Conservation (phyloP, 2,113 vertebrate species). For the Zosterops borbonicus region DNA sequence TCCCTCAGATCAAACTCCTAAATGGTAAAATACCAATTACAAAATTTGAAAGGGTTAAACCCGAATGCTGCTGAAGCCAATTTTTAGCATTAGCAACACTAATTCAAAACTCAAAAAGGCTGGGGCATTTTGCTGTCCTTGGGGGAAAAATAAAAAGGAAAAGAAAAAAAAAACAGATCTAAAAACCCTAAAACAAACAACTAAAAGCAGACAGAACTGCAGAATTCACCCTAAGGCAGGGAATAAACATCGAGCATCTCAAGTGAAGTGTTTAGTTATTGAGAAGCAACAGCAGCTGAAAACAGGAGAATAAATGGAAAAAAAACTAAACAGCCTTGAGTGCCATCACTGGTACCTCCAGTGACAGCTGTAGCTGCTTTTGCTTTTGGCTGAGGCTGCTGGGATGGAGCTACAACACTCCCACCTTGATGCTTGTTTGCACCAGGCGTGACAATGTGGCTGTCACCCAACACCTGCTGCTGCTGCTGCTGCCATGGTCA, state of each 20-base stretch:
- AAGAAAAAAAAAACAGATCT: neutral
- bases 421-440: neutral
- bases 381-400: neutral
- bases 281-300: conserved; percentile 1
- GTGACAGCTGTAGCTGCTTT: neutral
- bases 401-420: neutral
- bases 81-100: conserved; percentile 25
- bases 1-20: neutral
- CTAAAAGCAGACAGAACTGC: neutral
- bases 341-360: neutral
- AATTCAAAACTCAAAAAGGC: conserved; percentile 7
- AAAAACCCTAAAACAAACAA: neutral
- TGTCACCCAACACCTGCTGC: neutral
- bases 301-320: conserved; percentile 1
- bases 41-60: conserved; percentile 1
- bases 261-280: conserved; percentile 13
- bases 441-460: neutral
- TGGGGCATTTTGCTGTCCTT: conserved; percentile 3
- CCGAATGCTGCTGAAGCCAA: neutral
- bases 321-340: neutral
- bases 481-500: neutral
- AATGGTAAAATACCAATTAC: neutral
- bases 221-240: conserved; percentile 27
- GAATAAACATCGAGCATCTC: conserved; percentile 13
- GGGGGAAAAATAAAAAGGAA: neutral